Percentiles rank a stretch among this genome's conserved stretches.
Conservation (phyloP, 2,797 vertebrate species). For the Halcyon badia region DNA sequence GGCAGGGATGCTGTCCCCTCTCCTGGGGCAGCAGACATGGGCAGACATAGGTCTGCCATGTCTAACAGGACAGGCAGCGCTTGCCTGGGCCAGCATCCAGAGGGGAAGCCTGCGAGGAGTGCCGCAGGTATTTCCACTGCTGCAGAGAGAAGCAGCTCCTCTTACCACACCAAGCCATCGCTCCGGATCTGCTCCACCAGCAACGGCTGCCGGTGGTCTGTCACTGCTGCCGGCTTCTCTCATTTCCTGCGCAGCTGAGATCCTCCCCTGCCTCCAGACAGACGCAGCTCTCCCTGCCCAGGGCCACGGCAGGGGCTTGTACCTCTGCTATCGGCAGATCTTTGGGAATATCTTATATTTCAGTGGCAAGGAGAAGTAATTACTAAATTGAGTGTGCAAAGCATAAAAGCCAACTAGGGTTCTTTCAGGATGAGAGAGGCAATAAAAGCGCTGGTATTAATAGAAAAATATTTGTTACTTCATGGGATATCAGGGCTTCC, state of each 20-base stretch:
- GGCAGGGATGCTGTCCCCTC: background rate
- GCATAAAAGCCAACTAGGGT: background rate
- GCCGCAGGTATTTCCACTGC: background rate
- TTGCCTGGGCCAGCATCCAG: background rate
- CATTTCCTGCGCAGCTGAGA: background rate
- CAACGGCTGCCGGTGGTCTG: rapidly evolving
- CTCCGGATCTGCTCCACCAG: background rate
- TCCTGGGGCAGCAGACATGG: too few species aligned
- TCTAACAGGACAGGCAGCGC: background rate
- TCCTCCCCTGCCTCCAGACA: background rate
- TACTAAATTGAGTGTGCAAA: background rate
- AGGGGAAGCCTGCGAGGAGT: background rate
- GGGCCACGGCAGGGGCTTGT: background rate
- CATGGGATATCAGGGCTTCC: conserved; percentile 62
- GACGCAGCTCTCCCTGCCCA: background rate
- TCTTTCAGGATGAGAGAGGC: conserved; percentile 52
- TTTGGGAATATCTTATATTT: background rate
- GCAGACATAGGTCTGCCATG: background rate
- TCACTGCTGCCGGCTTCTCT: background rate
- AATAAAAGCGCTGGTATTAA: conserved; percentile 60
- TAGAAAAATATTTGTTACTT: conserved; percentile 73
- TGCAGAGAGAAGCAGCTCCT: background rate
- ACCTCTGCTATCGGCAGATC: background rate
- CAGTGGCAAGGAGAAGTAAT: background rate
- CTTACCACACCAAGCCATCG: background rate